A percentile compares a stretch with the other conserved stretches of the same genome.
Conservation (phyloP, 53 echinoderm and acorn worm species). For the Henricia sp. region DNA sequence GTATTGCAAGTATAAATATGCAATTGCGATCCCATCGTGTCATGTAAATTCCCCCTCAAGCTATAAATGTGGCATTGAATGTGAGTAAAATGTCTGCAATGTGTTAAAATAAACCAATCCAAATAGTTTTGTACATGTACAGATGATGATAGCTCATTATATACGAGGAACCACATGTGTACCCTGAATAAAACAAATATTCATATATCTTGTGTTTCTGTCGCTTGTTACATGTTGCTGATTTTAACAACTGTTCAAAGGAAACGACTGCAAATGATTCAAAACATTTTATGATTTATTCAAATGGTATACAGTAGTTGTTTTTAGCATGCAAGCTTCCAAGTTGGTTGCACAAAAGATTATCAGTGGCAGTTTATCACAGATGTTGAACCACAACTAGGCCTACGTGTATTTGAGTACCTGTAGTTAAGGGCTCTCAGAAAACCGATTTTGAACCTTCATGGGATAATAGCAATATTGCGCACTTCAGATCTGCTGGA, state of each 20-base stretch:
- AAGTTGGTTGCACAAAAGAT: too few relatives aligned
- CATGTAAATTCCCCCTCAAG: not conserved
- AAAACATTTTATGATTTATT: not conserved
- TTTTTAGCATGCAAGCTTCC: too few relatives aligned
- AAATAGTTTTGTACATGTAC: slow-evolving; percentile 55
- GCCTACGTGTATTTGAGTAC: too few relatives aligned
- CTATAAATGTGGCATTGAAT: not conserved
- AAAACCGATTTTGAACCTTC: too few relatives aligned
- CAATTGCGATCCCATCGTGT: not conserved
- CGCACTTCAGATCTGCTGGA: too few relatives aligned
- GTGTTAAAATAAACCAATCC: slow-evolving; percentile 17
- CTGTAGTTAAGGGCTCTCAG: too few relatives aligned
- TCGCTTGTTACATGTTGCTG: not conserved
- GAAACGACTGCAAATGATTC: not conserved
- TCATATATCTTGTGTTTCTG: not conserved
- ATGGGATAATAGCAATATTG: too few relatives aligned
- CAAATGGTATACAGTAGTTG: too few relatives aligned
- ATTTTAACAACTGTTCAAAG: not conserved
- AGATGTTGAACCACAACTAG: too few relatives aligned
- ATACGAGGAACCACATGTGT: not conserved
- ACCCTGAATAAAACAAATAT: slow-evolving; percentile 31
- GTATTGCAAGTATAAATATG: not conserved
- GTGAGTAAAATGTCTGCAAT: not conserved
- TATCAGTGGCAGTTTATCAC: too few relatives aligned
- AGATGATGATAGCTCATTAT: slow-evolving; percentile 39